phyloP scores from a whole-genome alignment of 2,888 invertebrate species.

The Colletes collaris region DNA sequence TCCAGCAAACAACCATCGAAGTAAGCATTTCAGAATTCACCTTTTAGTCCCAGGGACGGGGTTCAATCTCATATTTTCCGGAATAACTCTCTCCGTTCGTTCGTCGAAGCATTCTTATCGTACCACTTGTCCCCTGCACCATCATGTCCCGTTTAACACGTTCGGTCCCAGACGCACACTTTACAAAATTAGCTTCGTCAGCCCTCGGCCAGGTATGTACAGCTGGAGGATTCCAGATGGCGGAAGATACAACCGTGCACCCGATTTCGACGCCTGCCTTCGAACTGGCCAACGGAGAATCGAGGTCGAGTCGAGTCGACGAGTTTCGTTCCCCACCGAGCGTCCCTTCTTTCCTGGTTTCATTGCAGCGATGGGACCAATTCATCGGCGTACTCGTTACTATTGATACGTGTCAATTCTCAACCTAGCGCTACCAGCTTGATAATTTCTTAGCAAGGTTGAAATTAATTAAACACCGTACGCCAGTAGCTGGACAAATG shows the following conservation, averaged over 20 bases:
- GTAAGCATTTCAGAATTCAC: slow-evolving; percentile 45
- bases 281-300: slow-evolving; percentile 24
- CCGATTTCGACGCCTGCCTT: slow-evolving; percentile 6
- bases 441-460: too few relatives aligned
- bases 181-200: slow-evolving; percentile 77
- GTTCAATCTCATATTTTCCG: slow-evolving; percentile 56
- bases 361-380: background rate
- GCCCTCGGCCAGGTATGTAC: slow-evolving; percentile 66
- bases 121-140: slow-evolving; percentile 18
- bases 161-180: slow-evolving; percentile 73
- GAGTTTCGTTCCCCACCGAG: slow-evolving; percentile 14
- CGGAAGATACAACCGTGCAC: slow-evolving; percentile 12
- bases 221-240: slow-evolving; percentile 28
- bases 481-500: too few relatives aligned
- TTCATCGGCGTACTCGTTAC: too few relatives aligned
- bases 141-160: slow-evolving; percentile 67
- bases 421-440: too few relatives aligned
- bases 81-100: slow-evolving; percentile 28
- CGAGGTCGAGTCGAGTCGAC: slow-evolving; percentile 23
- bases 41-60: slow-evolving; percentile 26
- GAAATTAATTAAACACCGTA: too few relatives aligned
- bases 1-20: slow-evolving; percentile 25
- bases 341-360: background rate
- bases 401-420: too few relatives aligned
- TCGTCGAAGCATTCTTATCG: slow-evolving; percentile 7